Base-by-base conservation (phyloP, 1,140 invertebrate species). In the Papilio helenus region DNA sequence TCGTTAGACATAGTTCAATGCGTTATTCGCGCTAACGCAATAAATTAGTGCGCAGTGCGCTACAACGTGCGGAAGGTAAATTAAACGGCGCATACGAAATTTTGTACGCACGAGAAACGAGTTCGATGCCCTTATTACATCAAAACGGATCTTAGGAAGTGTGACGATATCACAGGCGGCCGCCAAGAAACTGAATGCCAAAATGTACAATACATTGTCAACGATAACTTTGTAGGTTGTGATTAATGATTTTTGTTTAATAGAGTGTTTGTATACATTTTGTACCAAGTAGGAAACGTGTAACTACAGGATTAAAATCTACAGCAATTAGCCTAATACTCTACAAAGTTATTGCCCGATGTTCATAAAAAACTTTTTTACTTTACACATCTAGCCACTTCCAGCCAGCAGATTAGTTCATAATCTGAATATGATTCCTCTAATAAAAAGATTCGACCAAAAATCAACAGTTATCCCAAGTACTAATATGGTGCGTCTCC, bases 121-220 rank as follows among this genome's bases (percentile, higher is more conserved):
- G 76, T 65, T 65, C 76, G 55, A 77, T 77, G 76, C 76, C 76
- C 76, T 77, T 77, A 77, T 77, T 76, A 77, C 34, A 77, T 61
- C 76, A 65, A 77, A 77, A 77, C 58, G 34, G 20, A 77, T 77
- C 58, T 77, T 34, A 58, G 73, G 73, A 76, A 76, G 73, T 76
- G 46, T 76, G 29, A 76, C 18, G 26, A 76, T 76, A 76, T 55
- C 29, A 49, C 16, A 51, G 5, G 23, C 46, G 26, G 18, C 73
- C 18, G 49, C 49, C 73, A 55, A 55, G 14, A 58, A 16, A 76
- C 51, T 34, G 49, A 76, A 42, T 76, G 73, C 46, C 49, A 51
- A 55, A 76, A 76, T 46, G 26, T 49, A 74, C 23, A 2, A 74
- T 74, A 74, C 72, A 46, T 49, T 49, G 49, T 58, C 46, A 58